Conservation (phyloP, 2,888 invertebrate species). For the Apodemia zela region DNA sequence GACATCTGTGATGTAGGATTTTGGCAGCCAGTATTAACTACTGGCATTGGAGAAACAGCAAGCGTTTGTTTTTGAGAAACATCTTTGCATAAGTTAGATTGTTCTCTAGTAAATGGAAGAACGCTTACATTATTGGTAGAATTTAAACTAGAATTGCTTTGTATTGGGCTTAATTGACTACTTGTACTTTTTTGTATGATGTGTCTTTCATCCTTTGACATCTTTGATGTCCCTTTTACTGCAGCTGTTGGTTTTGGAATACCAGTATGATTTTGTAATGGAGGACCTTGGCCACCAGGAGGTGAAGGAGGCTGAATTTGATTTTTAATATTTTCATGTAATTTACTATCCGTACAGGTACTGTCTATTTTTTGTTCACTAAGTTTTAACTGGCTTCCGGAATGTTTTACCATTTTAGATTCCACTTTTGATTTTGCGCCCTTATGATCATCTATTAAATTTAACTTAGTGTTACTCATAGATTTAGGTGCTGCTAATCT, state of each 20-base stretch:
- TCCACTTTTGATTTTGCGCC: constrained; percentile 56
- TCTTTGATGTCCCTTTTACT: constrained; percentile 93
- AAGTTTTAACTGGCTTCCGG: constrained; percentile 68
- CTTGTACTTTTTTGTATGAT: constrained; percentile 77
- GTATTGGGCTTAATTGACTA: constrained; percentile 79
- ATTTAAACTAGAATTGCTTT: constrained; percentile 80
- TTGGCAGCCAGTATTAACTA: constrained; percentile 54
- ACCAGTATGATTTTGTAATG: constrained; percentile 74
- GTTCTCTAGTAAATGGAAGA: constrained; percentile 72
- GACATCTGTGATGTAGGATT: constrained; percentile 79
- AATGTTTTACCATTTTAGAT: constrained; percentile 70
- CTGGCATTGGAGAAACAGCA: constrained; percentile 89
- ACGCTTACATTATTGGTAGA: constrained; percentile 72
- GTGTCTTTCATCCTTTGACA: constrained; percentile 80
- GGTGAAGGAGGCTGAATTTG: constrained; percentile 49
- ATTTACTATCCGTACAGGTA: constrained; percentile 40
- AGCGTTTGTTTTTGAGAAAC: constrained; percentile 73
- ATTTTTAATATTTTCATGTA: constrained; percentile 48
- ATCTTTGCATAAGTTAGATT: constrained; percentile 75
- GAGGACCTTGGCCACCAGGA: constrained; percentile 67
- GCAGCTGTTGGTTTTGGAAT: constrained; percentile 96
- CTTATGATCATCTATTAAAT: constrained; percentile 69
- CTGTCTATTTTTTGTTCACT: constrained; percentile 57
- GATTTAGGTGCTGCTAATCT: constrained; percentile 77
- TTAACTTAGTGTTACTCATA: constrained; percentile 69